Conservation (phyloP, 2,113 vertebrate genomes). For the Scalopus aquaticus region DNA sequence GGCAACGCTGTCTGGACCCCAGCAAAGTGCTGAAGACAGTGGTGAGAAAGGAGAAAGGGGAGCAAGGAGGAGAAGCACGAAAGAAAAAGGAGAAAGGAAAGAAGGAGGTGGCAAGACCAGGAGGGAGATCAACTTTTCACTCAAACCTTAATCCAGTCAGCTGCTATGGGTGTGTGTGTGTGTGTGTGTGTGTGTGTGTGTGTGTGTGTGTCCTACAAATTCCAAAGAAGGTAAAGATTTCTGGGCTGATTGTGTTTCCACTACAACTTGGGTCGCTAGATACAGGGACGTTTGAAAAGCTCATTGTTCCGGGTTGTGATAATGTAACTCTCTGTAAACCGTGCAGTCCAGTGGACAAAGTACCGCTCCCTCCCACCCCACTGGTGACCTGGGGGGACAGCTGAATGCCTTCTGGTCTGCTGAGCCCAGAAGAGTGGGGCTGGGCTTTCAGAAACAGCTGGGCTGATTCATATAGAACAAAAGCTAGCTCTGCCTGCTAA, state of each 20-base stretch:
- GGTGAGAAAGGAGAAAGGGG: neutral
- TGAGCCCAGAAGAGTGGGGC: constrained; percentile 54
- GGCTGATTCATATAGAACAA: constrained; percentile 75
- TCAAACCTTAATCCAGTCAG: neutral
- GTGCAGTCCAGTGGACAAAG: constrained; percentile 46
- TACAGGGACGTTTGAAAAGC: constrained; percentile 48
- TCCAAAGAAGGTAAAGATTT: neutral
- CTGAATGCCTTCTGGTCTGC: constrained; percentile 71
- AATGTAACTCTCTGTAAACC: constrained; percentile 59
- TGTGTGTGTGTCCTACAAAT: neutral
- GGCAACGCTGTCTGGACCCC: neutral
- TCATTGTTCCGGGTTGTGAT: constrained; percentile 58
- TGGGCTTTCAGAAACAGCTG: constrained; percentile 76
- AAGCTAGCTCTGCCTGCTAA: constrained; percentile 74
- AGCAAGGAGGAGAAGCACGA: neutral
- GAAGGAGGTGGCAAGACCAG: neutral
- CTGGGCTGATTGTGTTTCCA: constrained; percentile 41
- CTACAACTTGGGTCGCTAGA: constrained; percentile 6
- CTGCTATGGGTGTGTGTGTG: neutral
- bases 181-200: neutral
- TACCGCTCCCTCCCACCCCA: constrained; percentile 15
- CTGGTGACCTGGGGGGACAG: constrained; percentile 66
- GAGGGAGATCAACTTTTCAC: neutral
- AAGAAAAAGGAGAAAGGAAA: neutral
- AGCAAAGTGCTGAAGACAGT: neutral